A percentile compares a stretch with the other conserved stretches of the same genome.
These are phyloP conservation scores for Orientallactaga sibirica DNA, from an alignment of 2,797 vertebrate genomes.

Conservation along the genomic window DNA sequence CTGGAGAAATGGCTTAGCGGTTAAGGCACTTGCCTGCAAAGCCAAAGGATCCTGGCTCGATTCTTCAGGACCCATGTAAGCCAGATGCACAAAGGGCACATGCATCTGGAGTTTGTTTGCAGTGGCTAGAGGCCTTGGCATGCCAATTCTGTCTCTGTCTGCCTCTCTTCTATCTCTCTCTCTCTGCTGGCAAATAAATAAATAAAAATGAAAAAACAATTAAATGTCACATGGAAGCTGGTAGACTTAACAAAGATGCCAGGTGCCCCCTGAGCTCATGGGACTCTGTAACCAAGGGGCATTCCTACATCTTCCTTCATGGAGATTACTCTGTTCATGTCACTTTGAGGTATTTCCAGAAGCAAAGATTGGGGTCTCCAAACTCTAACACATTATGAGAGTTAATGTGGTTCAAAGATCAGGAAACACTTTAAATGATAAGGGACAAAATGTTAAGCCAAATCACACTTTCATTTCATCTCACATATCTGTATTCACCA, in stretches of 20 bases:
- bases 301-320: slow-evolving; percentile 30
- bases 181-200: too few species aligned
- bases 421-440: slow-evolving; percentile 41
- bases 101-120: too few species aligned
- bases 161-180: too few species aligned
- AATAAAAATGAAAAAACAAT: neutral
- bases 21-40: too few species aligned
- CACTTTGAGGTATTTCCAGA: slow-evolving; percentile 36
- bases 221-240: slow-evolving; percentile 52
- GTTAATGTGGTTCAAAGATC: slow-evolving; percentile 38
- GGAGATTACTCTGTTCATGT: slow-evolving; percentile 6
- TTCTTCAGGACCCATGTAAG: too few species aligned
- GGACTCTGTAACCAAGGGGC: slow-evolving; percentile 44
- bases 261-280: neutral
- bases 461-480: slow-evolving; percentile 22
- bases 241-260: slow-evolving; percentile 67
- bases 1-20: neutral
- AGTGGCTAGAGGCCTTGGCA: too few species aligned
- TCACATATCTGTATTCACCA: neutral
- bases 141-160: too few species aligned
- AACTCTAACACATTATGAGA: slow-evolving; percentile 33
- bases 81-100: too few species aligned
- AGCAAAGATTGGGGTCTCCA: slow-evolving; percentile 18
- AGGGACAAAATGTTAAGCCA: slow-evolving; percentile 8
- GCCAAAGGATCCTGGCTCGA: too few species aligned